Base-by-base conservation (phyloP, 1,140 invertebrate species). In the Hylaeus volcanicus region DNA sequence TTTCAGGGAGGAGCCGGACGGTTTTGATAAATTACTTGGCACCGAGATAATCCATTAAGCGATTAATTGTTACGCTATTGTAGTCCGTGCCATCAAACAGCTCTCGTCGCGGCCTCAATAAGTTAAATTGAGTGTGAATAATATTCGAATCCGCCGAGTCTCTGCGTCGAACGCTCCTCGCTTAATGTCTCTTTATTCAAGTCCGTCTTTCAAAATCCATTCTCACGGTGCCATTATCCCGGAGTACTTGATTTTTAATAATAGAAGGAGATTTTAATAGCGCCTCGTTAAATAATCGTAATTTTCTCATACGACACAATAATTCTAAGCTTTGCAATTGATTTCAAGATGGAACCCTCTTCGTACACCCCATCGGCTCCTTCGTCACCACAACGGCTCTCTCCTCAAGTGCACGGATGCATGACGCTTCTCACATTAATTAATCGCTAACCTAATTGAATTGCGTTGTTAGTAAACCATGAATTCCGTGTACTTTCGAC, bases 391-490 rank as follows among this genome's bases (percentile, higher is more conserved):
- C 26, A 70, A n/a, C 12, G 63, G 53, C 63, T 64, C 66, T 63
- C 66, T 45, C 55, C 72, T 72, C 48, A 76, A 74, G 72, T 69
- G 64, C 60, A 63, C 63, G 55, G 79, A 85, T 83, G 83, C 81
- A 81, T 77, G 79, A 69, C 79, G 79, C 70, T 90, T 88, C 85
- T 76, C 81, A 88, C 86, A 81, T 88, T 88, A 88, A 92, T 91
- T 90, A 91, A 92, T 92, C 91, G 87, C 89, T 85, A 74, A 70
- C 80, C 88, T 91, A 91, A 91, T 90, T 90, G 90, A 89, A 90
- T 89, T 88, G 82, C 76, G 79, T 74, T 91, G 91, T 91, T 81
- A 86, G 79, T 43, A 66, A 86, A 87, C 84, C 85, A 76, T 81
- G 66, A 88, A 86, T 91, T 86, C 83, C 72, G 43, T 45, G 51